Evolutionary conservation across 2,888 invertebrate species (phyloP), one percentile per base, ranked within the genome.

Genomic region (Drosophila tanythrix): DNA sequence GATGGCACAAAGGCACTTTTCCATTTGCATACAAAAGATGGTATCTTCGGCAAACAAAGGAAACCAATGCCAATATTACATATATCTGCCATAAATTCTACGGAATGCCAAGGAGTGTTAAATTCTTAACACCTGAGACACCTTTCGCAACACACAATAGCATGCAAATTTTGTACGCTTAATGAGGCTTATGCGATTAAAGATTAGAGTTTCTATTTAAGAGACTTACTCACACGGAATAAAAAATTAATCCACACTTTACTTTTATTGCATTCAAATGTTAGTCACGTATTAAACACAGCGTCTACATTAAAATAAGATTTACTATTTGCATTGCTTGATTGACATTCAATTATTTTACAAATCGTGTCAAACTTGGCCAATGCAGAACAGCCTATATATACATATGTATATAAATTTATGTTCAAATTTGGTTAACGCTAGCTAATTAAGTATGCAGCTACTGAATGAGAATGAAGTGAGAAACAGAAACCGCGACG

Each of bases 371-470:
- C 31, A 25, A 53, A 21, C 29, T 48, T 21, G 74, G 58, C 53
- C 58, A 53, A 21, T 58, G 60, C 43, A 10, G 31, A 53, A 3
- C 74, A 87, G 72, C 77, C 87, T 64, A 88, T 78, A 71, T 58
- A 51, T 35, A 51, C 48, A 48, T 58, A 38, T 38, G 35, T 63
- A 31, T 63, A 65, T 72, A 48, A 18, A 38, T 58, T 33, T 66
- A 60, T 80, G 51, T 46, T 66, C 60, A 18, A 52, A 13, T 66
- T 82, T 67, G 64, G 72, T 85, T 79, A 79, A 70, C 90, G 66
- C 67, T 64, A 73, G 72, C 75, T 88, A 86, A 88, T 89, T 83
- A 89, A 61, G 76, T 74, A 90, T 83, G 90, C 79, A 71, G 67
- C 74, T 76, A 77, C 66, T 60, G 67, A 60, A 70, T 36, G 33